Evolutionary conservation across 2,797 vertebrate species (phyloP).

Genomic region (Liasis olivaceus): DNA sequence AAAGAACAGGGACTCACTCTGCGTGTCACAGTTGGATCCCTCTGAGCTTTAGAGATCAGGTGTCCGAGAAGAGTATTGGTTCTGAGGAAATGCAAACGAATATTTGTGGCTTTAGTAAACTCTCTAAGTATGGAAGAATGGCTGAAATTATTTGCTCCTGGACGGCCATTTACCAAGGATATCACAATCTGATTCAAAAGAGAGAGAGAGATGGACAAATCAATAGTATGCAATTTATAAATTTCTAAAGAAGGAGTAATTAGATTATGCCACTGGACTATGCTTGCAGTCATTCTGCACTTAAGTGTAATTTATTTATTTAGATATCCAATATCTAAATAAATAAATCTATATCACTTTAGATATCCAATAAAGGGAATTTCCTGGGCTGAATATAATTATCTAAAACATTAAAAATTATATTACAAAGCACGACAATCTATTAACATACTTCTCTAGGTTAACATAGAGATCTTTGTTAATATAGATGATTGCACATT

Average conservation of each 20-base stretch:
- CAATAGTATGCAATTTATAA: not conserved
- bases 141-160: constrained; percentile 87
- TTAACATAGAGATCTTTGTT: too few relatives aligned
- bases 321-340: too few relatives aligned
- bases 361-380: too few relatives aligned
- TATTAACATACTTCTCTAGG: too few relatives aligned
- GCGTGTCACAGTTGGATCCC: constrained; percentile 89
- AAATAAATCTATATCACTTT: too few relatives aligned
- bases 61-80: constrained; percentile 91
- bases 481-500: too few relatives aligned
- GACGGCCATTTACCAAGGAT: constrained; percentile 88
- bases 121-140: constrained; percentile 82
- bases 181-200: constrained; percentile 82
- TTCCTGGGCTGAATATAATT: too few relatives aligned
- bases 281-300: not conserved
- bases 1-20: constrained; percentile 77
- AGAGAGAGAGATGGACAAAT: not conserved
- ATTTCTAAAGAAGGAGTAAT: not conserved
- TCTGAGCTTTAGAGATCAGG: constrained; percentile 88
- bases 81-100: constrained; percentile 87
- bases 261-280: too few relatives aligned
- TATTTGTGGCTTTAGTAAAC: constrained; percentile 92
- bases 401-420: too few relatives aligned
- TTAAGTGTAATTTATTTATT: too few relatives aligned
- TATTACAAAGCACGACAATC: too few relatives aligned